Conservation (phyloP, 2,888 invertebrate species). For the Drosophila gaucha region DNA sequence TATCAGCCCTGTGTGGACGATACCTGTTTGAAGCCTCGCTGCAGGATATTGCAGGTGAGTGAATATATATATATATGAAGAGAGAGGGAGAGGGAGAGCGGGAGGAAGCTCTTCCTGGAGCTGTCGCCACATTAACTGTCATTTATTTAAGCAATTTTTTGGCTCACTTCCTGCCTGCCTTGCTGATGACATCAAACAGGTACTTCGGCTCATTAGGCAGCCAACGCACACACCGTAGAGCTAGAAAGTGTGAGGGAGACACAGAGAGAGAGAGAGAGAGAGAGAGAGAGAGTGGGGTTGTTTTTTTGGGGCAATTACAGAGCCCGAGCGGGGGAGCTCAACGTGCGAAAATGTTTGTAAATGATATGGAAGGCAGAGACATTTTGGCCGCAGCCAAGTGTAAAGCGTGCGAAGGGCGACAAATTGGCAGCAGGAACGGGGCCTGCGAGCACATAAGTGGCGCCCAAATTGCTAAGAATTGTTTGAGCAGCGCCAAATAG, state of each 20-base stretch:
- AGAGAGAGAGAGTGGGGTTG: too few relatives aligned
- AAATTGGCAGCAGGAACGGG: constrained; percentile 43
- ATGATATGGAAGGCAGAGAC: constrained; percentile 67
- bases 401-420: constrained; percentile 50
- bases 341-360: constrained; percentile 72
- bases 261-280: too few relatives aligned
- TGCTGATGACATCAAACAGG: constrained; percentile 74
- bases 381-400: constrained; percentile 73
- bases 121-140: constrained; percentile 75
- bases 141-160: constrained; percentile 78
- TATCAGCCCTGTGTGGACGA: constrained; percentile 99
- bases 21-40: constrained; percentile 94
- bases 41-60: constrained; percentile 95
- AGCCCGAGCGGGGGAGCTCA: constrained; percentile 31
- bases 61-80: neutral
- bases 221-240: constrained; percentile 33
- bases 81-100: neutral
- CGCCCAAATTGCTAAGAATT: constrained; percentile 57
- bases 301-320: constrained; percentile 67
- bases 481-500: constrained; percentile 47
- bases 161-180: constrained; percentile 72
- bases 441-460: constrained; percentile 64
- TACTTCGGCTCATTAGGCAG: constrained; percentile 78
- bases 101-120: neutral
- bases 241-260: neutral